Conservation (phyloP, 2,113 vertebrate species). For the Upupa epops region DNA sequence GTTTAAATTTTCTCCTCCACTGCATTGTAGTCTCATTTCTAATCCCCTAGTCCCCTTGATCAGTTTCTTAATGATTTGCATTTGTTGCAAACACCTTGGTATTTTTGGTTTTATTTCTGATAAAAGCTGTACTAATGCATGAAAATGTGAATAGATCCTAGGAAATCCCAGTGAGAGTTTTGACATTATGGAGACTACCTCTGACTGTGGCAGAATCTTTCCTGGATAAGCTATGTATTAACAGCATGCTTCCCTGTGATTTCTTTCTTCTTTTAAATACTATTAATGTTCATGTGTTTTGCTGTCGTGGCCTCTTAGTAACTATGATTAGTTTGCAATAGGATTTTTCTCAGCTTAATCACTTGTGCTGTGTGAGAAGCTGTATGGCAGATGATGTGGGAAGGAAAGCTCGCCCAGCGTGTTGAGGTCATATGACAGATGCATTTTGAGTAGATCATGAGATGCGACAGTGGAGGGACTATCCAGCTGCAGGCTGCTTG, state of each 20-base stretch:
- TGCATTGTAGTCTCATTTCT: slow-evolving; percentile 22
- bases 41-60: neutral
- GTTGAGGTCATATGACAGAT: neutral
- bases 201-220: neutral
- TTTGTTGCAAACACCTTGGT: neutral
- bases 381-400: neutral
- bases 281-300: neutral
- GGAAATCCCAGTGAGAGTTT: neutral
- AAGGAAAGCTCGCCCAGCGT: neutral
- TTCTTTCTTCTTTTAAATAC: neutral
- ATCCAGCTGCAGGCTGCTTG: neutral
- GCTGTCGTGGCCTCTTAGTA: neutral
- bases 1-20: neutral
- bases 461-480: neutral
- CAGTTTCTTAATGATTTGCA: neutral
- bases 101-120: neutral
- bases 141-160: neutral
- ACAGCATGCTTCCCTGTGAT: neutral
- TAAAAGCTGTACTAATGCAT: neutral
- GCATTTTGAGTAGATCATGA: neutral
- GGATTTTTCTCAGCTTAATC: neutral
- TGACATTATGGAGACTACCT: neutral
- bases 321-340: neutral
- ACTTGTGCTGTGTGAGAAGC: neutral
- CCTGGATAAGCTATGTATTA: neutral